These are phyloP conservation scores for Schlechtendalia chinensis DNA, from an alignment of 1,140 invertebrate genomes.

Conservation along the genomic window DNA sequence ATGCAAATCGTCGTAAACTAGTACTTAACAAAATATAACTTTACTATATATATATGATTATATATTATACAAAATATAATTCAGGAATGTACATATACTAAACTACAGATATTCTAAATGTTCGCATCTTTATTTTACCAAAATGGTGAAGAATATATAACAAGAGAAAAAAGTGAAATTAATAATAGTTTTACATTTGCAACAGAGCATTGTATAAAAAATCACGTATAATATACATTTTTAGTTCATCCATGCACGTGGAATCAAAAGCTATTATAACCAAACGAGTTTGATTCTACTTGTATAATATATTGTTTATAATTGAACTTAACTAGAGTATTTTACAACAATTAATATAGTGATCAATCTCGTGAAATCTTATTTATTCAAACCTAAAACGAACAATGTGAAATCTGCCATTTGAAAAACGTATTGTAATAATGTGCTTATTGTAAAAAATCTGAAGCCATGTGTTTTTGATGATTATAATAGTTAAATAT, in stretches of 20 bases:
- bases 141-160: background rate
- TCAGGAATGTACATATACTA: background rate
- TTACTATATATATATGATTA: background rate
- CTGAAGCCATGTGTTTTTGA: conserved; percentile 4
- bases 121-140: background rate
- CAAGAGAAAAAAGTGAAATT: background rate
- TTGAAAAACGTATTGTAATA: background rate
- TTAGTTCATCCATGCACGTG: background rate
- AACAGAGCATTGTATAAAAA: background rate
- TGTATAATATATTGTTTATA: background rate
- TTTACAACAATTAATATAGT: background rate
- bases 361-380: background rate
- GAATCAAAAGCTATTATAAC: background rate
- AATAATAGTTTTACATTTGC: background rate
- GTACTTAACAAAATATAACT: background rate
- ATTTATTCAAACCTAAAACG: background rate
- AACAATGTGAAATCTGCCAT: background rate
- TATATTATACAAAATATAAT: background rate
- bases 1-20: background rate
- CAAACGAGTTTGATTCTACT: background rate
- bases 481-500: background rate
- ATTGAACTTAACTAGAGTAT: background rate
- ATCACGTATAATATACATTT: background rate
- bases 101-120: background rate
- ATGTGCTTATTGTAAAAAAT: background rate